Evolutionary conservation across 2,113 vertebrate species (phyloP), one percentile per base, ranked within the genome.

Genomic region (Callipepla californica): DNA sequence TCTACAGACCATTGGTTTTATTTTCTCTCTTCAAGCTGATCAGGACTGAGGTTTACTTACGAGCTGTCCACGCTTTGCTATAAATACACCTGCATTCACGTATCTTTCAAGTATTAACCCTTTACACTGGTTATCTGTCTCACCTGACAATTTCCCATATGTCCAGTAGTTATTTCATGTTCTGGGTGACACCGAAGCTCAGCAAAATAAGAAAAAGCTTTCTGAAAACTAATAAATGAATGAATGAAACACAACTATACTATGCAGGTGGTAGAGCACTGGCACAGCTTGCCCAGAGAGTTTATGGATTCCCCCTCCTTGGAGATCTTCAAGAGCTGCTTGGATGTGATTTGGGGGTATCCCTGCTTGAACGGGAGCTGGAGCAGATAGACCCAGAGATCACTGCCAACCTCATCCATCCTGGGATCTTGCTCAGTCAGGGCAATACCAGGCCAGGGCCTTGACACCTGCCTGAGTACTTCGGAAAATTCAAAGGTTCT

Each of bases 391-490:
- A 11, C 36, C 15, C 23, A 18, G 14, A 63, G 61, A 25, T 40
- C 36, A 7, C 25, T 28, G 38, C 25, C 36, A 40, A 63, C 61
- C 23, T 38, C 61, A 40, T 25, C 61, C 61, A 7, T 38, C 18
- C 61, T 40, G 16, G 23, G 36, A 40, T 40, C 28, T 38, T 28
- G 36, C 40, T 63, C 38, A 40, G 25, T 63, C 36, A 40, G 61
- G 25, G 36, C 12, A 62, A 18, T 11, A 18, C 25, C 2, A 1
- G 72, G 38, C 15, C 1, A 0, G 5, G 19, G 5, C 6, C 17
- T 7, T 13, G n/a, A 2, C 6, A 1, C 7, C 34, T n/a, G 23
- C 19, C 6, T 3, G 21, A 28, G 7, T 7, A 0, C 1, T 5
- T 18, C 1, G 32, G 72, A 14, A 6, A 13, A 2, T 11, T 6